Evolutionary conservation across 2,888 invertebrate genomes (phyloP), one percentile per base, ranked within the genome.

Genomic region (Andrena minutula): DNA sequence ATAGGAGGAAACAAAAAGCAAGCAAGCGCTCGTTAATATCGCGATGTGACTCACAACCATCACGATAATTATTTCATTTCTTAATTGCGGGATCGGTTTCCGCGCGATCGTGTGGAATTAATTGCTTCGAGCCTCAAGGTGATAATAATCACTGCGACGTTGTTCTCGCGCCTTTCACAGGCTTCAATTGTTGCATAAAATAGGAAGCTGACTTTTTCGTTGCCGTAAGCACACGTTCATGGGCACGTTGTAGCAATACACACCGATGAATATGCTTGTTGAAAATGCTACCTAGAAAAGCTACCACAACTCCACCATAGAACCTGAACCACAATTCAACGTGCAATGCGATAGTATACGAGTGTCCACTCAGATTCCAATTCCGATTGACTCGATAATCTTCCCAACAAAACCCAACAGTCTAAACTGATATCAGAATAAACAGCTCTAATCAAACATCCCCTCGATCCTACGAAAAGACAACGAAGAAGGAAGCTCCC

Each of bases 101-200:
- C 35, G 20, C 35, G 65, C 47, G 65, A 49, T 66, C 35, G 10
- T 16, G 20, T 35, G 10, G 16, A 64, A 77, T 76, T 72, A 76
- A 76, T 72, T 72, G 56, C 47, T 26, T 10, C 64, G 32, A 20
- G 47, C 58, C 16, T 76, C 76, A 72, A 76, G 76, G 76, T 64
- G 56, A 72, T 63, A 72, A 64, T 76, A 64, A 73, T 73, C 58
- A 49, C 61, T 56, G 74, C 77, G 47, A 73, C 58, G 47, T 73
- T 73, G 65, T 73, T 60, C 60, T 64, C 73, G 28, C 65, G 60
- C 65, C 60, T 73, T 77, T 60, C 35, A 30, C 47, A 60, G 56
- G 12, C 30, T 49, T 28, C 49, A 28, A 10, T 41, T 12, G 64
- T 65, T 65, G 47, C 65, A 76, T 64, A 41, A 64, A 72, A 56